A percentile compares a stretch with the other conserved stretches of the same genome.
These are phyloP conservation scores for Brachyptera putata DNA, from an alignment of 2,888 invertebrate genomes.

Conservation along the genomic window DNA sequence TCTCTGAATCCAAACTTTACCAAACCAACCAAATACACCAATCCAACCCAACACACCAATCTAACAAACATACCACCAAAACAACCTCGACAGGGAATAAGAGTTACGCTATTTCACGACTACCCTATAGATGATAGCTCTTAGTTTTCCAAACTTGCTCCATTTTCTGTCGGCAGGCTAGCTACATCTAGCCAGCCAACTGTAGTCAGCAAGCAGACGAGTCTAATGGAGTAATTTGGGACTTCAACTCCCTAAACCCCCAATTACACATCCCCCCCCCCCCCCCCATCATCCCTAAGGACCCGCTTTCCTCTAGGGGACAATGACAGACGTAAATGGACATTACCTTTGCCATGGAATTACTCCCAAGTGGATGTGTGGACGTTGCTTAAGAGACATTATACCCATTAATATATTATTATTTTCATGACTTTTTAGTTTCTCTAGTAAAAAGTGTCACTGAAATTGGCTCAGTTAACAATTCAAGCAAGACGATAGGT, in stretches of 20 bases:
- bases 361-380: conserved; percentile 26
- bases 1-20: no score
- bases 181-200: no score
- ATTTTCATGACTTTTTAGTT: not conserved
- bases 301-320: conserved; percentile 22
- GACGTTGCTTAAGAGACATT: conserved; percentile 2
- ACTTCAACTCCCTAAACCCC: conserved; percentile 30
- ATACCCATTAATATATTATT: no score
- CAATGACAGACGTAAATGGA: conserved; percentile 28
- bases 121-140: conserved; percentile 7
- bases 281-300: conserved; percentile 23
- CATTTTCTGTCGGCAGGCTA: not conserved
- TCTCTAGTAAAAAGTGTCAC: conserved; percentile 23
- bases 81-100: no score
- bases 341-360: conserved; percentile 31
- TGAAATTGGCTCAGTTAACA: no score
- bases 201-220: conserved; percentile 13
- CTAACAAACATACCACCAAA: no score
- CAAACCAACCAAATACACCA: no score
- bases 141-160: conserved; percentile 14
- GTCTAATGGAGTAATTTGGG: conserved; percentile 33
- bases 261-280: conserved; percentile 32
- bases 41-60: no score
- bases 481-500: no score
- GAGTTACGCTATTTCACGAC: conserved; percentile 5